These are phyloP conservation scores for Orestias chungarensis DNA, from an alignment of 2,797 vertebrate genomes.

Conservation along the genomic window DNA sequence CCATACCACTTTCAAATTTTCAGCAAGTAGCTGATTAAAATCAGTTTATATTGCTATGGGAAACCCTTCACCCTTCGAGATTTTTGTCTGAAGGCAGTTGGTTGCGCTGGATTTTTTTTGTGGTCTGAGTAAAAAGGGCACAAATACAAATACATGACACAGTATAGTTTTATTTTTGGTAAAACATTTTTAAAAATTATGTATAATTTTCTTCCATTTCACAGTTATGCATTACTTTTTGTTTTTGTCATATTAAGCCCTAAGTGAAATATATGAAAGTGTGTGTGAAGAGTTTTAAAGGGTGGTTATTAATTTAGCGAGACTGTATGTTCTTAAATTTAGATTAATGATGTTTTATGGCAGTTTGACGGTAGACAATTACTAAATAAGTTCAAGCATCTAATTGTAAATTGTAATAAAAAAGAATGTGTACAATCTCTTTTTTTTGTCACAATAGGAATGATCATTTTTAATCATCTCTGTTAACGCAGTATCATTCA, in stretches of 20 bases:
- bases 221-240: not conserved
- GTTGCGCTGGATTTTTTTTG: not conserved
- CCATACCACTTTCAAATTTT: not conserved
- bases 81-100: not conserved
- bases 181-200: not conserved
- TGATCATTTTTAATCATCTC: not conserved
- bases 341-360: not conserved
- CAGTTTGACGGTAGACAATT: not conserved
- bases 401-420: not conserved
- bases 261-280: not conserved
- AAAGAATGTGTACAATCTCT: constrained; percentile 2
- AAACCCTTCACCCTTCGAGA: not conserved
- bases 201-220: not conserved
- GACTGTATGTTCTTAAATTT: not conserved
- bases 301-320: not conserved
- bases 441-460: not conserved
- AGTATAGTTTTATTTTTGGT: not conserved
- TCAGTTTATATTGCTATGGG: not conserved
- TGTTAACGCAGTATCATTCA: not conserved
- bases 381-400: not conserved
- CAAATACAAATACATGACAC: not conserved
- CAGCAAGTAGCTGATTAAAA: not conserved
- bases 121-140: not conserved
- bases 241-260: not conserved
- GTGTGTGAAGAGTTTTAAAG: not conserved